Percentiles rank a stretch among this genome's conserved stretches.
Conservation (phyloP, 2,888 invertebrate genomes). For the Trichacis sp. region DNA sequence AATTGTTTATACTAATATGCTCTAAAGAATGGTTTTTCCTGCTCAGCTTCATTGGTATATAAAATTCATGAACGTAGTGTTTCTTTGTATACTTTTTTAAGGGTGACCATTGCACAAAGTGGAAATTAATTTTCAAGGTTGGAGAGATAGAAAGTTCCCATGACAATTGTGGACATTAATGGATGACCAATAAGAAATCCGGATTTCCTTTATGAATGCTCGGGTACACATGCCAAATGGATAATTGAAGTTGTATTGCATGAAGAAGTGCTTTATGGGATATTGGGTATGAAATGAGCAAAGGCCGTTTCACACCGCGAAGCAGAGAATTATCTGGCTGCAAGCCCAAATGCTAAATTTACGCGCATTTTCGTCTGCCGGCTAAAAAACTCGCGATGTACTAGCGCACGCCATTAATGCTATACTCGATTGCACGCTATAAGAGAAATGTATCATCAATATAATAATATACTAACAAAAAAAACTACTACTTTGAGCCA, state of each 20-base stretch:
- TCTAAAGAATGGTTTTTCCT: too few species aligned
- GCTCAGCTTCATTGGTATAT: too few species aligned
- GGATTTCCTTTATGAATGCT: conserved; percentile 23
- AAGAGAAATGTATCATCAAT: too few species aligned
- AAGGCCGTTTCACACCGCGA: conserved; percentile 63
- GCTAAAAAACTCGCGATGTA: neutral
- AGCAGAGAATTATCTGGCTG: conserved; percentile 64
- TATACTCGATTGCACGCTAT: too few species aligned
- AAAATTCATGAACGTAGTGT: too few species aligned
- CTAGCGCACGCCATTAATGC: too few species aligned
- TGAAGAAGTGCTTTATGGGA: conserved; percentile 58
- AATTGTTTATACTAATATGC: too few species aligned
- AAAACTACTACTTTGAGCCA: too few species aligned
- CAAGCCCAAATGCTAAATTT: conserved; percentile 60
- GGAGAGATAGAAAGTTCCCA: neutral
- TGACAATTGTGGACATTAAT: neutral
- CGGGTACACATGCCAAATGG: conserved; percentile 41
- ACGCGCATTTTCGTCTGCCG: conserved; percentile 40
- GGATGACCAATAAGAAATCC: conserved; percentile 2
- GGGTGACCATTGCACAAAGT: too few species aligned
- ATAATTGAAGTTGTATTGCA: conserved; percentile 46
- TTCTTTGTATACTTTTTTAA: too few species aligned
- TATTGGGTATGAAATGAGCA: conserved; percentile 64
- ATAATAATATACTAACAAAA: too few species aligned
- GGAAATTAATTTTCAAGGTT: too few species aligned